These are phyloP conservation scores for Rhabditoides inermis DNA, from an alignment of 2,888 invertebrate genomes.

Conservation along the genomic window DNA sequence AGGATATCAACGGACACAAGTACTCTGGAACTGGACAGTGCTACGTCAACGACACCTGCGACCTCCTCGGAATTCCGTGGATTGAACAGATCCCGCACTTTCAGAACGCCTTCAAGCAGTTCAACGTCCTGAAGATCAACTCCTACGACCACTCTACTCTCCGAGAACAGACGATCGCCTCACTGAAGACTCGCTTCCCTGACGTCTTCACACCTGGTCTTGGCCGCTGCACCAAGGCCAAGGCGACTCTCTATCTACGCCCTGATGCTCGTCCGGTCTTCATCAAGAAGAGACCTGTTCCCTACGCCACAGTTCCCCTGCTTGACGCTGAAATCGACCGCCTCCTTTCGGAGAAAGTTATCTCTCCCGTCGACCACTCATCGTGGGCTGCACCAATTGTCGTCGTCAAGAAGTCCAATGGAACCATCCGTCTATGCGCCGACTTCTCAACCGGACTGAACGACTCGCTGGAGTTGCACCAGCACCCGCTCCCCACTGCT, in stretches of 20 bases:
- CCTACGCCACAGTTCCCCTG: slow-evolving; percentile 5
- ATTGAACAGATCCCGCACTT: too few species aligned
- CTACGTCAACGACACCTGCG: too few species aligned
- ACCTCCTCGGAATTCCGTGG: too few species aligned
- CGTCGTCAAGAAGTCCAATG: slow-evolving; percentile 24
- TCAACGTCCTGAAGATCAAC: too few species aligned
- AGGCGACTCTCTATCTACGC: slow-evolving; percentile 10
- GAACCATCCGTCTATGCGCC: slow-evolving; percentile 24
- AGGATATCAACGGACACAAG: too few species aligned
- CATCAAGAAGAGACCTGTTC: slow-evolving; percentile 9
- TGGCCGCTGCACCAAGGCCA: slow-evolving; percentile 11
- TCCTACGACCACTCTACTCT: too few species aligned
- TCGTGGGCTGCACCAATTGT: slow-evolving; percentile 32
- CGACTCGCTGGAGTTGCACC: slow-evolving; percentile 12
- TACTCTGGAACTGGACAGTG: too few species aligned
- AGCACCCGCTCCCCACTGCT: slow-evolving; percentile 25
- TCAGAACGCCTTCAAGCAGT: too few species aligned
- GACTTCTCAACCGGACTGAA: slow-evolving; percentile 35
- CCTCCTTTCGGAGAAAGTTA: slow-evolving; percentile 11
- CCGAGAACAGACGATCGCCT: too few species aligned
- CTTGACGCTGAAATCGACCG: slow-evolving; percentile 15
- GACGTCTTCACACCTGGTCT: slow-evolving; percentile 9
- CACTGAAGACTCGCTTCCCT: slow-evolving; percentile 1
- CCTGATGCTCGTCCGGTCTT: slow-evolving; percentile 8
- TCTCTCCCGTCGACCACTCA: slow-evolving; percentile 16